phyloP scores from a whole-genome alignment of 2,888 invertebrate species.

The Campoplex nolae region DNA sequence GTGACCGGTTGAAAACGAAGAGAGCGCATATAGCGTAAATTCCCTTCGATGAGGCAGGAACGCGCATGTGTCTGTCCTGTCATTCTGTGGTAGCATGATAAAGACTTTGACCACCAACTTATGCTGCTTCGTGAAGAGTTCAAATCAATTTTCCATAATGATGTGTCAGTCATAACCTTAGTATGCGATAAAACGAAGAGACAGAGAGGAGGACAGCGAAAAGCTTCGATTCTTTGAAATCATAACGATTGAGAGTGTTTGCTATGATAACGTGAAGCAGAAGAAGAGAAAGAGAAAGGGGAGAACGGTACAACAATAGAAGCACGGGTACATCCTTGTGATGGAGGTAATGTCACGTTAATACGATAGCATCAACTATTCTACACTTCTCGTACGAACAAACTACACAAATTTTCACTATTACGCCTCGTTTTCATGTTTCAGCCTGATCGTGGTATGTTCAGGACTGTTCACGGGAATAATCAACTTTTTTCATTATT shows the following conservation, averaged over 20 bases:
- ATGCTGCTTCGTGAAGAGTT: conserved; percentile 80
- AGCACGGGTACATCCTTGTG: conserved; percentile 14
- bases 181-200: not conserved
- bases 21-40: conserved; percentile 60
- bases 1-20: conserved; percentile 71
- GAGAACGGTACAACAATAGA: not conserved
- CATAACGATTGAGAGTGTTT: not conserved
- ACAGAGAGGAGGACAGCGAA: not conserved
- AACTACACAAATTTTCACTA: conserved; percentile 80
- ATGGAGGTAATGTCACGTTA: conserved; percentile 65
- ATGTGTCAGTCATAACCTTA: conserved; percentile 14
- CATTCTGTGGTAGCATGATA: conserved; percentile 10
- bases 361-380: conserved; percentile 74
- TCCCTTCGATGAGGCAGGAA: conserved; percentile 6
- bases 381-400: conserved; percentile 80
- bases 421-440: conserved; percentile 73
- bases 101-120: conserved; percentile 35
- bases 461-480: conserved; percentile 31
- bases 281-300: too few species aligned
- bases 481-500: conserved; percentile 43
- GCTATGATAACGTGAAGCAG: conserved; percentile 10
- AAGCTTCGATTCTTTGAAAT: conserved; percentile 18
- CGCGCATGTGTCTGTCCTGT: conserved; percentile 12
- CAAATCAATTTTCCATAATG: conserved; percentile 78
- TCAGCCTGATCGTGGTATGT: conserved; percentile 29